Base-by-base conservation (phyloP, 2,797 vertebrate genomes). In the Myiotriccus ornatus region DNA sequence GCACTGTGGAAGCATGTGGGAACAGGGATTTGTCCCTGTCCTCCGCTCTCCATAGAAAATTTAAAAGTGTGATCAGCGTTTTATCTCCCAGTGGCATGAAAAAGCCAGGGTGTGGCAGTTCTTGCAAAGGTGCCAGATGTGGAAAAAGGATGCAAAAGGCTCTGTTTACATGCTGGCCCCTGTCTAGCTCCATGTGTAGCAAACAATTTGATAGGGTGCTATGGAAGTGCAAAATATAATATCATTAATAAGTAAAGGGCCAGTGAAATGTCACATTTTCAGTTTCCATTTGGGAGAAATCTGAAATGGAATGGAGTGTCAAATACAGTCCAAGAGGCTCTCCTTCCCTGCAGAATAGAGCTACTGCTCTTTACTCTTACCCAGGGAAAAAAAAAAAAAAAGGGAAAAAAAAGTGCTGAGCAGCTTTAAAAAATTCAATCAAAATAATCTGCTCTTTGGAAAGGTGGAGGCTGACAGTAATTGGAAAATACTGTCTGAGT, bases 391-490 rank as follows among this genome's bases (percentile, higher is more conserved):
- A 56, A 62, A 50, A 35, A 23, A 41, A 41, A 80, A 60, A 94
- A 50, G 5, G 4, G 41, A 47, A 37, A 37, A 24, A 43, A 88
- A 97, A 94, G 91, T 96, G 96, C 94, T 97, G 96, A 96, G 96
- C 89, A 95, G 94, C 90, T 96, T 97, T 96, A 94, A 97, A 97
- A 97, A 97, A 96, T 98, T 97, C 97, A 97, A 96, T 97, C 96
- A 97, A 96, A 97, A 96, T 94, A 97, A 98, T 97, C 96, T 97
- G 91, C 94, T 97, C 96, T 96, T 96, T 89, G 90, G 97, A 98
- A 98, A 98, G 97, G 97, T 97, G 97, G 97, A 46, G 94, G 97
- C 96, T 98, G 97, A 98, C 95, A 98, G 97, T 98, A 98, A 98
- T 97, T 98, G 96, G 96, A 97, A 98, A 98, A 98, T 97, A 98